phyloP scores from a whole-genome alignment of 2,888 invertebrate species.

The Drosophila tanythrix region DNA sequence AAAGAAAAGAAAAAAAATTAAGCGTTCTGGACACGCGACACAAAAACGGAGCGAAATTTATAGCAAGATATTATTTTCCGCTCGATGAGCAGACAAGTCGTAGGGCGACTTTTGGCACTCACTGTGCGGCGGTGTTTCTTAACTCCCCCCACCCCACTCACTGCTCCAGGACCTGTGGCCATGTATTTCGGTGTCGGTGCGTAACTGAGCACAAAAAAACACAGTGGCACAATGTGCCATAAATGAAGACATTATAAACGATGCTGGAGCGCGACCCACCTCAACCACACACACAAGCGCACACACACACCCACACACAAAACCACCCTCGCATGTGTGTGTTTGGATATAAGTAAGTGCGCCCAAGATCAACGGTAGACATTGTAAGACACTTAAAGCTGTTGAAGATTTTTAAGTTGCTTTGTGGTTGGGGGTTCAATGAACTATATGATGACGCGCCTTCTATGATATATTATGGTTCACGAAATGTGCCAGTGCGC shows the following conservation, averaged over 20 bases:
- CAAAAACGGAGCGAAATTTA: conserved; percentile 70
- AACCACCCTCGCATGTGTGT: conserved; percentile 7
- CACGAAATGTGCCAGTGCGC: conserved; percentile 29
- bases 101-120: conserved; percentile 80
- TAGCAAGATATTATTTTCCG: conserved; percentile 81
- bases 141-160: not conserved
- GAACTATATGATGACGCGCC: conserved; percentile 75
- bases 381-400: conserved; percentile 79
- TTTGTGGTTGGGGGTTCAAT: conserved; percentile 74
- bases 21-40: conserved; percentile 60
- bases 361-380: conserved; percentile 78
- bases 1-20: conserved; percentile 52
- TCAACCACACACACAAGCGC: conserved; percentile 1
- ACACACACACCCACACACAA: not conserved
- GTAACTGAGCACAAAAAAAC: conserved; percentile 76
- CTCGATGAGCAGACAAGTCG: conserved; percentile 81
- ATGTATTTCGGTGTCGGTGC: conserved; percentile 76
- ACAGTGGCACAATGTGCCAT: conserved; percentile 74
- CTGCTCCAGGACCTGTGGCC: conserved; percentile 21
- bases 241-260: conserved; percentile 81
- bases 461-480: conserved; percentile 66
- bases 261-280: conserved; percentile 52
- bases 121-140: conserved; percentile 48
- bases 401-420: conserved; percentile 72
- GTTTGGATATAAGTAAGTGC: conserved; percentile 52